A percentile compares a stretch with the other conserved stretches of the same genome.
Evolutionary conservation across 2,797 vertebrate genomes (phyloP).

Genomic region (Heliangelus exortis): DNA sequence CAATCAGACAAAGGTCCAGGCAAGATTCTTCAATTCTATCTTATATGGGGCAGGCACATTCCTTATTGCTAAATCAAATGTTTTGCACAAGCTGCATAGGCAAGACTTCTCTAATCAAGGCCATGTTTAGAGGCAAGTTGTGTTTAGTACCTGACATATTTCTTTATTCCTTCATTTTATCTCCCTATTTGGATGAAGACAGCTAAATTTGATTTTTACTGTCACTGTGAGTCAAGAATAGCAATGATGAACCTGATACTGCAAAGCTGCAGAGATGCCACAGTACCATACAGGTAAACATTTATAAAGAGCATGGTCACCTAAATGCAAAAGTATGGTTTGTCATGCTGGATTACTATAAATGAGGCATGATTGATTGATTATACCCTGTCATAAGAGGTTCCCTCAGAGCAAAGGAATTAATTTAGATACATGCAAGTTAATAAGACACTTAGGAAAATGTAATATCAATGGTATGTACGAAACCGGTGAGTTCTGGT

Average conservation of each 20-base stretch:
- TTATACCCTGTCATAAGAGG: slow-evolving; percentile 37
- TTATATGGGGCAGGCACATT: neutral
- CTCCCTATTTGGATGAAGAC: neutral
- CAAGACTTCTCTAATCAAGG: neutral
- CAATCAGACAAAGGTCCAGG: neutral
- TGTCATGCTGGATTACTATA: slow-evolving; percentile 23
- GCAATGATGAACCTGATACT: neutral
- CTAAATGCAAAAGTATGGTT: slow-evolving; percentile 11
- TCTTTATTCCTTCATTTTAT: neutral
- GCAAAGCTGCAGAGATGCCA: neutral
- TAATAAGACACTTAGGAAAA: slow-evolving; percentile 52
- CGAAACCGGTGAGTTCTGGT: neutral
- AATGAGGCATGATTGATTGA: slow-evolving; percentile 56
- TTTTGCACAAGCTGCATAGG: neutral
- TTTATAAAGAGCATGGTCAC: slow-evolving; percentile 6
- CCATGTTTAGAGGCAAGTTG: neutral
- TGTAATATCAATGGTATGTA: neutral
- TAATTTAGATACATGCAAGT: slow-evolving; percentile 64
- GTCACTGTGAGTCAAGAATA: neutral
- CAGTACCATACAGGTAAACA: neutral
- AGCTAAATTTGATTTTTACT: neutral
- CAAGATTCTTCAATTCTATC: neutral
- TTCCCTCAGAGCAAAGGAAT: slow-evolving; percentile 34
- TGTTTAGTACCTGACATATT: neutral
- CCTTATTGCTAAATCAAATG: neutral